phyloP scores from a whole-genome alignment of 2,113 vertebrate genomes.

The Gopherus flavomarginatus region DNA sequence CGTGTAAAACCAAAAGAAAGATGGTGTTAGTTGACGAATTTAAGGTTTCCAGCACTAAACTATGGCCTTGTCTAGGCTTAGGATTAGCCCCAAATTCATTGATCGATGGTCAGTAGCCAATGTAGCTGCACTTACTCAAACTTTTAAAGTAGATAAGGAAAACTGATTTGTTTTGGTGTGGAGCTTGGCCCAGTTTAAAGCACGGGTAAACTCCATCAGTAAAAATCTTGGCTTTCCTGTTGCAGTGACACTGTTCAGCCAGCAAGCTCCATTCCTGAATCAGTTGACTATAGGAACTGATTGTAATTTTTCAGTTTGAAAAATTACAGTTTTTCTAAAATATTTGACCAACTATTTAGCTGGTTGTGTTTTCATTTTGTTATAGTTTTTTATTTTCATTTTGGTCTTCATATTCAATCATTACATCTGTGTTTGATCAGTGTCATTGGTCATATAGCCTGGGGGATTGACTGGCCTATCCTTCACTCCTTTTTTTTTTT shows the following conservation, averaged over 20 bases:
- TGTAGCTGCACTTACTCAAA: neutral
- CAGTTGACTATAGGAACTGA: neutral
- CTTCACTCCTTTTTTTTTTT: neutral
- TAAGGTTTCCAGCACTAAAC: neutral
- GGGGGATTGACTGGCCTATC: neutral
- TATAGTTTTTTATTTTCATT: neutral
- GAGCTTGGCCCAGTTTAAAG: neutral
- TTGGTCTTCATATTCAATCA: neutral
- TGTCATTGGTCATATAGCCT: neutral
- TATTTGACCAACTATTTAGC: neutral
- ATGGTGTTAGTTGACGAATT: neutral
- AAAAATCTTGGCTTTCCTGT: neutral
- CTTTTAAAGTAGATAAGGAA: neutral
- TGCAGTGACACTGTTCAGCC: neutral
- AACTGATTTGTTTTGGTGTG: neutral
- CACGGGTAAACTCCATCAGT: neutral
- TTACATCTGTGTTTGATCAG: neutral
- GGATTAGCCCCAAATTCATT: neutral
- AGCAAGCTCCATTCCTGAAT: neutral
- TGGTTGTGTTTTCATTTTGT: neutral
- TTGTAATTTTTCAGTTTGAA: neutral
- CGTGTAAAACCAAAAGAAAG: neutral
- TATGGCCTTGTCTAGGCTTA: neutral
- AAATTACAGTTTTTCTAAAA: neutral
- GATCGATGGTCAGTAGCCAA: neutral